Evolutionary conservation across 2,113 vertebrate species (phyloP).

Genomic region (Neofelis nebulosa): DNA sequence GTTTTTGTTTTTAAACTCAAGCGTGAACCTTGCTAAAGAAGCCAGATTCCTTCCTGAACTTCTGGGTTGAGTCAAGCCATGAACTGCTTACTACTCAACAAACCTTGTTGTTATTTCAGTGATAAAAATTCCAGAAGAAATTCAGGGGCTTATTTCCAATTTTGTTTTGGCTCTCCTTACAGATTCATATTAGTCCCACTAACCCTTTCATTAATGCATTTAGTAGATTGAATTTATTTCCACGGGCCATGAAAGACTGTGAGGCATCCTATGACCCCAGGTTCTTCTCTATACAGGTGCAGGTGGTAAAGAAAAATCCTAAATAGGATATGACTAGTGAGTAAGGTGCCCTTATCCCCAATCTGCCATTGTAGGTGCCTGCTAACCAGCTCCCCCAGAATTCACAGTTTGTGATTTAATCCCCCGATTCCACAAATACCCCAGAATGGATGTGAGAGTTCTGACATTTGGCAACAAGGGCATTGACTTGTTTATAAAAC

Average conservation of each 20-base stretch:
- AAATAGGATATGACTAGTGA: neutral
- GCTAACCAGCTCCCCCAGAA: neutral
- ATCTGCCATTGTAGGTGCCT: neutral
- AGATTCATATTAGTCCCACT: neutral
- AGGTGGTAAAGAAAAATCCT: neutral
- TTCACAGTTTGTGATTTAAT: neutral
- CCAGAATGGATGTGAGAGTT: neutral
- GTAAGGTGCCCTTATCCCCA: neutral
- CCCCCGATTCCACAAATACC: neutral
- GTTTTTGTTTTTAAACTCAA: neutral
- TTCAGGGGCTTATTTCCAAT: neutral
- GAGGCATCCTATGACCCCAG: neutral
- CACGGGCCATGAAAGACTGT: neutral
- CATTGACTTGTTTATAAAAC: neutral
- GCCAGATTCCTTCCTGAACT: neutral
- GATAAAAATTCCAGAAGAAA: neutral
- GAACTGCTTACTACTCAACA: neutral
- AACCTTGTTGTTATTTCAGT: neutral
- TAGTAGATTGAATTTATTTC: neutral
- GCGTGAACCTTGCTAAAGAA: neutral
- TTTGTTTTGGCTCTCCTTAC: neutral
- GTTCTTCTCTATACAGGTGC: neutral
- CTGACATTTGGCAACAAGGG: neutral
- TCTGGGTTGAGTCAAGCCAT: neutral
- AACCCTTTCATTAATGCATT: neutral